Evolutionary conservation across 2,113 vertebrate genomes (phyloP).

Genomic region (Nanorana parkeri): DNA sequence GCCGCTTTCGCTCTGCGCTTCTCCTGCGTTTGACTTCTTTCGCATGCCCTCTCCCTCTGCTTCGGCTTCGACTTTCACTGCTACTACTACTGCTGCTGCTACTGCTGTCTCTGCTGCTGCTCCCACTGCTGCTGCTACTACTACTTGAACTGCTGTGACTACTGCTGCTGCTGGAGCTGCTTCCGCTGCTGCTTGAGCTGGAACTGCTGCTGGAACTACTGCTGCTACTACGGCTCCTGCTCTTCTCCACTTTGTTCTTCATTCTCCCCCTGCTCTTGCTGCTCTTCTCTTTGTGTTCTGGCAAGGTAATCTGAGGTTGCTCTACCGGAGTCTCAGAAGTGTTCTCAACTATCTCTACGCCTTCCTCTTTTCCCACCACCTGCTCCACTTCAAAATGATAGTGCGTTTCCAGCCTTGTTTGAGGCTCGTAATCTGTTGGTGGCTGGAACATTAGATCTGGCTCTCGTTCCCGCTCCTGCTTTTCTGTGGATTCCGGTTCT

Average conservation of each 20-base stretch:
- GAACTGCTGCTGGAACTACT: constrained; percentile 78
- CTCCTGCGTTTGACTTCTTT: constrained; percentile 83
- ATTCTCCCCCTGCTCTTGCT: constrained; percentile 76
- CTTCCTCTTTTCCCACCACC: constrained; percentile 70
- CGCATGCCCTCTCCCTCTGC: constrained; percentile 78
- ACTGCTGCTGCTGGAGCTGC: constrained; percentile 79
- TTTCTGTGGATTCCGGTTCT: constrained; percentile 71
- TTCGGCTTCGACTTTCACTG: constrained; percentile 84
- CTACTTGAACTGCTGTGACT: constrained; percentile 85
- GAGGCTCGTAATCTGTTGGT: constrained; percentile 6
- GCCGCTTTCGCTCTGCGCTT: constrained; percentile 80
- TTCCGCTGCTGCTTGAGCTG: constrained; percentile 75
- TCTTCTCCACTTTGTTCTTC: constrained; percentile 79
- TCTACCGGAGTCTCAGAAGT: constrained; percentile 65
- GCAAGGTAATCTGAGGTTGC: constrained; percentile 61
- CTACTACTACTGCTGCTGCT: constrained; percentile 84
- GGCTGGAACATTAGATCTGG: constrained; percentile 62
- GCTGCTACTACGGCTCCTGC: constrained; percentile 75
- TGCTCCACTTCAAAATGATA: constrained; percentile 69
- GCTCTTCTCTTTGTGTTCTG: constrained; percentile 72
- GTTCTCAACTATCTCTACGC: background rate
- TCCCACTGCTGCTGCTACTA: constrained; percentile 80
- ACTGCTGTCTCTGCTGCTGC: constrained; percentile 84
- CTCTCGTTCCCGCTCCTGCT: constrained; percentile 69
- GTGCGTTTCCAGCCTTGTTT: constrained; percentile 58